A percentile compares a stretch with the other conserved stretches of the same genome.
These are phyloP conservation scores for Benthosema pterotum DNA, from an alignment of 2,797 vertebrate species.

Conservation along the genomic window DNA sequence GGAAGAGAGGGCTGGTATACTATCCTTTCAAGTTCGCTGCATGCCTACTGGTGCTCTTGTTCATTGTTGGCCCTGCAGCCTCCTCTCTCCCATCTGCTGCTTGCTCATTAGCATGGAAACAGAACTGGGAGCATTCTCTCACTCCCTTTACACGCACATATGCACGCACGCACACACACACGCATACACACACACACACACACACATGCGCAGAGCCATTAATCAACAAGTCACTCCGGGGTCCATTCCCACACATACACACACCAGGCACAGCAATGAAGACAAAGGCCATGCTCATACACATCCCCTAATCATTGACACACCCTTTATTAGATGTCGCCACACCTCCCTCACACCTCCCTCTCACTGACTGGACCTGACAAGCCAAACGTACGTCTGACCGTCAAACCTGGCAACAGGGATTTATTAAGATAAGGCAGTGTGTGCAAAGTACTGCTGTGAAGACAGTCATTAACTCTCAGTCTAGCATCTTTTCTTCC, in stretches of 20 bases:
- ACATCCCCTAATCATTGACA: constrained; percentile 61
- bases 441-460: no score
- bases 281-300: constrained; percentile 71
- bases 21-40: constrained; percentile 50
- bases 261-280: constrained; percentile 53
- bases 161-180: constrained; percentile 65
- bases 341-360: constrained; percentile 62
- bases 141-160: constrained; percentile 29
- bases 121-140: constrained; percentile 76
- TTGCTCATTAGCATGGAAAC: constrained; percentile 81
- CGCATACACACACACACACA: constrained; percentile 5
- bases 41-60: constrained; percentile 73
- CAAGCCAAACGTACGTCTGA: constrained; percentile 56
- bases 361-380: constrained; percentile 56
- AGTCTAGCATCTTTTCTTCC: constrained; percentile 56
- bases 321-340: constrained; percentile 60
- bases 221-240: constrained; percentile 80
- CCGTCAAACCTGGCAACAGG: constrained; percentile 53
- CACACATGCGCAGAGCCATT: constrained; percentile 62
- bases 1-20: constrained; percentile 39
- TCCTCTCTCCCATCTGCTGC: constrained; percentile 78
- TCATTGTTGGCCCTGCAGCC: constrained; percentile 74
- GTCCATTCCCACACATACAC: constrained; percentile 79
- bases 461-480: constrained; percentile 25
- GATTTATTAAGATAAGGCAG: constrained; percentile 48